phyloP scores from a whole-genome alignment of 2,113 vertebrate genomes.

The Tamias sibiricus region DNA sequence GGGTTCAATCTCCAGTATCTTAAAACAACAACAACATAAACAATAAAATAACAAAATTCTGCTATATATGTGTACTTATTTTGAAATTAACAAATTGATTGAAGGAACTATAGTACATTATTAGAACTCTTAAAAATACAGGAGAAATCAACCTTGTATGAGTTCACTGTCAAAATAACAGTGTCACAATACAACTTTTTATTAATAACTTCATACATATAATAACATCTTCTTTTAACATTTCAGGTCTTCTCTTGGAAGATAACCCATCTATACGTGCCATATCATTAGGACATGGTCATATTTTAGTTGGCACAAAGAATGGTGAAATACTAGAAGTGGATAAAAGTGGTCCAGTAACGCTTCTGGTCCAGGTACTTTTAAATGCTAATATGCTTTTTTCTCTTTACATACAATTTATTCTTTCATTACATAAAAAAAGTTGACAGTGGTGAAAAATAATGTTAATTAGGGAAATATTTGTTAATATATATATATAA shows the following conservation, averaged over 20 bases:
- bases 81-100: slow-evolving; percentile 34
- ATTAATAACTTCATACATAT: slow-evolving; percentile 62
- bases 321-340: slow-evolving; percentile 99
- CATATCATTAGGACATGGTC: slow-evolving; percentile 98
- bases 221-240: slow-evolving; percentile 46
- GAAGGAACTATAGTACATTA: neutral
- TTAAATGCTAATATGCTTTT: slow-evolving; percentile 47
- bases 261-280: slow-evolving; percentile 99
- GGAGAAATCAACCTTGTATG: neutral
- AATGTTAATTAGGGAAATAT: neutral
- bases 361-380: slow-evolving; percentile 91
- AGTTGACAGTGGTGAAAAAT: slow-evolving; percentile 29
- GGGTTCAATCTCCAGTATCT: too few relatives aligned
- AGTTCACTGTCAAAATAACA: slow-evolving; percentile 9
- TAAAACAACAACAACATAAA: neutral
- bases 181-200: neutral
- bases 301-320: slow-evolving; percentile 98
- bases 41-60: neutral
- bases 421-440: slow-evolving; percentile 42
- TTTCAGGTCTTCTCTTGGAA: slow-evolving; percentile 96
- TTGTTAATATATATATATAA: neutral
- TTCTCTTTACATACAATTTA: neutral
- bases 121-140: slow-evolving; percentile 60
- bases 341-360: slow-evolving; percentile 98
- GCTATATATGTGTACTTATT: neutral